Evolutionary conservation across 1,140 invertebrate species (phyloP).

Genomic region (Formica exsecta): DNA sequence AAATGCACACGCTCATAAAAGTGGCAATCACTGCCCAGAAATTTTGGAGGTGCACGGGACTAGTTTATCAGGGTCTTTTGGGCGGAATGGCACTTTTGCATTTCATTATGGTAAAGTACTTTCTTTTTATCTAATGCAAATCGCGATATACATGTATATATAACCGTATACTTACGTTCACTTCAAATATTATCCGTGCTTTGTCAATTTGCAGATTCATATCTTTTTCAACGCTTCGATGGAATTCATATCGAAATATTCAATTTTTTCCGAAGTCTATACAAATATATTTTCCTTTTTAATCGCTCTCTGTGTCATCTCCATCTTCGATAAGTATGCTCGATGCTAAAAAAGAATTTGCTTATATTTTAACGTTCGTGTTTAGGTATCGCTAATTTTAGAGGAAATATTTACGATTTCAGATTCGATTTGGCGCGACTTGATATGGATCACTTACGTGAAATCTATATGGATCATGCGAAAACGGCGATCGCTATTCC

Average conservation of each 20-base stretch:
- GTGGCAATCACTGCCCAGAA: constrained; percentile 81
- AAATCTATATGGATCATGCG: constrained; percentile 79
- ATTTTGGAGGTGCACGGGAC: constrained; percentile 78
- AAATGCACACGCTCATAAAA: constrained; percentile 76
- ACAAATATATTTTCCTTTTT: constrained; percentile 81
- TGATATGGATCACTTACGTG: constrained; percentile 77
- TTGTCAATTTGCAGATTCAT: constrained; percentile 75
- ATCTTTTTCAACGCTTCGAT: constrained; percentile 72
- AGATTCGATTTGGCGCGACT: constrained; percentile 83
- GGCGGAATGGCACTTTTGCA: constrained; percentile 84
- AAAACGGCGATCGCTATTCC: constrained; percentile 79
- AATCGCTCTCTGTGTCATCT: constrained; percentile 78
- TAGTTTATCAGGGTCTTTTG: constrained; percentile 83
- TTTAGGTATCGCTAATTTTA: constrained; percentile 8
- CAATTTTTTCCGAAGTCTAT: constrained; percentile 79
- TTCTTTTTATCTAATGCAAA: neutral
- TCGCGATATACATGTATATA: too few relatives aligned
- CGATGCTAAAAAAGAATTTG: neutral
- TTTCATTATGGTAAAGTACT: constrained; percentile 79
- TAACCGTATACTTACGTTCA: too few relatives aligned
- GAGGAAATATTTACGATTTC: neutral
- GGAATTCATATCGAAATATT: constrained; percentile 72
- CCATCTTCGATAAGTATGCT: constrained; percentile 82
- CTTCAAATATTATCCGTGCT: neutral
- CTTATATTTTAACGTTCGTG: neutral